Percentiles rank a stretch among this genome's conserved stretches.
phyloP scores from a whole-genome alignment of 2,888 invertebrate species.

The Bombylius major region DNA sequence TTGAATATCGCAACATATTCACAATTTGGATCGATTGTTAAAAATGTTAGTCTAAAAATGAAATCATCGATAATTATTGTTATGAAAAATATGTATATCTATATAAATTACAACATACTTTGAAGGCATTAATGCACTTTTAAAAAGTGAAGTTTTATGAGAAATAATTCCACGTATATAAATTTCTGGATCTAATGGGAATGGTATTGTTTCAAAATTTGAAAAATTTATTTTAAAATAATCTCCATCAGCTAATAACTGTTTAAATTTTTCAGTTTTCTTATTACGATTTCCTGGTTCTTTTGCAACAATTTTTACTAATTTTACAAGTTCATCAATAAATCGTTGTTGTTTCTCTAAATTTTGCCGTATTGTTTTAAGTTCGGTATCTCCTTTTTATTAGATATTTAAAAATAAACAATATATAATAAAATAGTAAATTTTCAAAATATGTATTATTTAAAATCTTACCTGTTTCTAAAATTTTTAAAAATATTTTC shows the following conservation, averaged over 20 bases:
- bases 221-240: conserved; percentile 75
- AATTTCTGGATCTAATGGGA: conserved; percentile 88
- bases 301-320: conserved; percentile 77
- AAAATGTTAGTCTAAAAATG: conserved; percentile 58
- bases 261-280: conserved; percentile 82
- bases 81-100: background rate
- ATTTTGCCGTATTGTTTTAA: conserved; percentile 62
- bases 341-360: conserved; percentile 79
- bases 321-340: conserved; percentile 75
- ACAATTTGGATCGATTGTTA: conserved; percentile 59
- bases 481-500: conserved; percentile 65
- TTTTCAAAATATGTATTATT: too few relatives aligned
- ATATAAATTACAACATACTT: conserved; percentile 30
- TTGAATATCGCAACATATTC: conserved; percentile 96
- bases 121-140: conserved; percentile 93
- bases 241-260: conserved; percentile 67
- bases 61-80: background rate
- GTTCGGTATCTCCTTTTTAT: conserved; percentile 45
- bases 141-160: conserved; percentile 84
- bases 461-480: conserved; percentile 45
- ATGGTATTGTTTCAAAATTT: conserved; percentile 82
- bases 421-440: too few relatives aligned
- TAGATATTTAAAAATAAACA: too few relatives aligned
- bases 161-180: conserved; percentile 79
- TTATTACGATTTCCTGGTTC: conserved; percentile 86